Conservation (phyloP, 2,797 vertebrate species). For the Merluccius polli region DNA sequence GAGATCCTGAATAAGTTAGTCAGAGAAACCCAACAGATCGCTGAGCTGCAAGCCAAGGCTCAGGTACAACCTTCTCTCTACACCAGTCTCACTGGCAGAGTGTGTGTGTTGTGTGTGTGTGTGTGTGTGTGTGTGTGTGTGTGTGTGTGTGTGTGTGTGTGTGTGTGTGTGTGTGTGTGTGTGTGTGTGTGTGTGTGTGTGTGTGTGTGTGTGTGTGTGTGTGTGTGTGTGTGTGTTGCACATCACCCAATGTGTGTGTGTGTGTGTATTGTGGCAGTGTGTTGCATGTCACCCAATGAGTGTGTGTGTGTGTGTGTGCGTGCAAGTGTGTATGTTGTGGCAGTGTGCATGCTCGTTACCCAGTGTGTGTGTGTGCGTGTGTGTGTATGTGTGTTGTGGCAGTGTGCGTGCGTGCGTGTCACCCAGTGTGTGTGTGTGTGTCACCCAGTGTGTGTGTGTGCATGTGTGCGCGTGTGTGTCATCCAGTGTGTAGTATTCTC, state of each 20-base stretch:
- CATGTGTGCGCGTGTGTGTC: neutral
- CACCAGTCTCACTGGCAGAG: neutral
- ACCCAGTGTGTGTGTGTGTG: neutral
- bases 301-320: conserved; percentile 3
- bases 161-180: neutral
- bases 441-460: conserved; percentile 1
- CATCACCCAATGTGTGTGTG: too few species aligned
- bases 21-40: conserved; percentile 80
- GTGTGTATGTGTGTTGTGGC: neutral
- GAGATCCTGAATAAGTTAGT: conserved; percentile 77
- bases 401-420: neutral
- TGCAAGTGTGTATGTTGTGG: neutral
- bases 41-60: conserved; percentile 79
- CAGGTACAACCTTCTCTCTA: conserved; percentile 70
- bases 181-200: neutral
- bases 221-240: conserved; percentile 13
- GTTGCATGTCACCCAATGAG: neutral
- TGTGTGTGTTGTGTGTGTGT: neutral
- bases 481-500: conserved; percentile 3
- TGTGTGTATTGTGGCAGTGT: neutral
- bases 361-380: neutral
- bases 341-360: too few species aligned
- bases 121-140: conserved; percentile 1
- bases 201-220: conserved; percentile 7
- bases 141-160: neutral